These are phyloP conservation scores for Piprites chloris DNA, from an alignment of 2,113 vertebrate genomes.

Conservation along the genomic window DNA sequence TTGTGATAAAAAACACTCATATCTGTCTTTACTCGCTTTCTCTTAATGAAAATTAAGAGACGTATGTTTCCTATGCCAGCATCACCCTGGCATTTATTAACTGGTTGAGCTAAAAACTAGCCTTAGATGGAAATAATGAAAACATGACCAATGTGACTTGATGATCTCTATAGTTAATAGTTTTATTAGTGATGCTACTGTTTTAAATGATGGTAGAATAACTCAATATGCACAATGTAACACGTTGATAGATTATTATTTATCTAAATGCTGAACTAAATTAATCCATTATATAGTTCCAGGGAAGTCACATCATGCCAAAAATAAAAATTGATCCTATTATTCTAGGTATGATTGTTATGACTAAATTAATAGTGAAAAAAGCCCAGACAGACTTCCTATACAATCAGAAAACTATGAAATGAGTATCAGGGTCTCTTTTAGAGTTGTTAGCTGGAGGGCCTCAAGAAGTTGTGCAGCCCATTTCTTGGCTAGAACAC, in stretches of 20 bases:
- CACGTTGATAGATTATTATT: conserved; percentile 61
- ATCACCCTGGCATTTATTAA: conserved; percentile 50
- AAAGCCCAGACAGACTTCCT: not conserved
- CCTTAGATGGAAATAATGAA: conserved; percentile 57
- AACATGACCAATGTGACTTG: conserved; percentile 36
- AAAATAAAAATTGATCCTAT: not conserved
- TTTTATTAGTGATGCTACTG: conserved; percentile 51
- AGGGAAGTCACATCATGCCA: not conserved
- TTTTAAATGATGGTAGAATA: conserved; percentile 64
- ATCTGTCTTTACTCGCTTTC: not conserved
- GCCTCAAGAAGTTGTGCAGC: not conserved
- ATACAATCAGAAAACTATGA: not conserved
- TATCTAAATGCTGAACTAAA: conserved; percentile 1
- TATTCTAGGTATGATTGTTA: conserved; percentile 36
- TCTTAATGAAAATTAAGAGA: conserved; percentile 38
- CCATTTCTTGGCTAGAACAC: not conserved
- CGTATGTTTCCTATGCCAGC: not conserved
- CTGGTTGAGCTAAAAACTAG: conserved; percentile 33
- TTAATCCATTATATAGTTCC: not conserved
- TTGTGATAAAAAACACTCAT: not conserved
- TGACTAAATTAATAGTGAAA: not conserved
- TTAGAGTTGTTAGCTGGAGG: not conserved
- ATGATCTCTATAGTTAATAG: conserved; percentile 56
- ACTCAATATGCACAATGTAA: conserved; percentile 53
- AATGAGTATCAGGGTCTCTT: not conserved